Conservation (phyloP, 1,140 invertebrate species). For the Nasonia giraulti region DNA sequence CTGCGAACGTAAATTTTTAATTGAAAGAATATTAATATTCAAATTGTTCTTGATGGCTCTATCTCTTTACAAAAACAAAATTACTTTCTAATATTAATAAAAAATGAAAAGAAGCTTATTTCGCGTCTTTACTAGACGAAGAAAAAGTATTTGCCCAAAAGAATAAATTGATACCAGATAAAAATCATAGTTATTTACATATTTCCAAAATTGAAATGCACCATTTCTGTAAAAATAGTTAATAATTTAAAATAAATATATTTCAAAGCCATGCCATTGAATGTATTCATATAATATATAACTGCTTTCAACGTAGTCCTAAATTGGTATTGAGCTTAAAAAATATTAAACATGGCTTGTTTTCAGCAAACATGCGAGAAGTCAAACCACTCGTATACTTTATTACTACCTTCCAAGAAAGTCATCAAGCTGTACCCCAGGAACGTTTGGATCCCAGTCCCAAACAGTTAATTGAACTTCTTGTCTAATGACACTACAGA, state of each 20-base stretch:
- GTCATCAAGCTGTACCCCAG: constrained; percentile 87
- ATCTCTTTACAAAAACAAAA: background rate
- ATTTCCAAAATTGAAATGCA: background rate
- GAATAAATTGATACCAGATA: background rate
- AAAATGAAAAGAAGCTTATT: background rate
- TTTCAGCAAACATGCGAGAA: constrained; percentile 42
- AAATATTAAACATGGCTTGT: constrained; percentile 24
- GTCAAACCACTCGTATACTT: constrained; percentile 23
- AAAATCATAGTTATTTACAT: background rate
- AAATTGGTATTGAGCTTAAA: background rate
- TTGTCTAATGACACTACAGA: constrained; percentile 82
- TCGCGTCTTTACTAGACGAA: background rate
- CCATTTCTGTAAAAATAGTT: background rate
- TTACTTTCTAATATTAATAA: background rate
- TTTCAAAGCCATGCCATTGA: background rate
- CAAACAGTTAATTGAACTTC: constrained; percentile 83
- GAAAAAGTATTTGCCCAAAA: background rate
- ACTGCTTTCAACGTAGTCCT: background rate
- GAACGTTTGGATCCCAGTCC: constrained; percentile 90
- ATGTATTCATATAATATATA: constrained; percentile 14
- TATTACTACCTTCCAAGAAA: constrained; percentile 85
- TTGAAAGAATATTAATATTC: background rate
- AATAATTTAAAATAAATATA: background rate
- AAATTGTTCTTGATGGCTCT: background rate
- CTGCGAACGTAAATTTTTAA: no score